A percentile compares a stretch with the other conserved stretches of the same genome.
These are phyloP conservation scores for Phyllotis vaccarum DNA, from an alignment of 2,797 vertebrate genomes.

Conservation along the genomic window DNA sequence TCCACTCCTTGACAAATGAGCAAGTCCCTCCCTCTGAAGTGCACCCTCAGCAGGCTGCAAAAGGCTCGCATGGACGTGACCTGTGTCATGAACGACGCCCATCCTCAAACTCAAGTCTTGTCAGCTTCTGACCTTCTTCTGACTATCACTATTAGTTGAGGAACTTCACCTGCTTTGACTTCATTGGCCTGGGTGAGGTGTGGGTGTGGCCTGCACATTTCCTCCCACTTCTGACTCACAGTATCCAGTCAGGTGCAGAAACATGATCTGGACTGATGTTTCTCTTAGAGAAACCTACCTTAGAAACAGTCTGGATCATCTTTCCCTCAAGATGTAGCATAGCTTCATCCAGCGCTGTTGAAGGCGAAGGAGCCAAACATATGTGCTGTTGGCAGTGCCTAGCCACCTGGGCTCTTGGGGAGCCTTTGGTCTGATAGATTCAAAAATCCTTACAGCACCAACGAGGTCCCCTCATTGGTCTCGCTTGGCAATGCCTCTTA, in stretches of 20 bases:
- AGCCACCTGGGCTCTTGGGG: neutral
- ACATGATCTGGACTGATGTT: neutral
- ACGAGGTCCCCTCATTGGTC: fast-evolving
- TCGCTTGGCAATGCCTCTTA: neutral
- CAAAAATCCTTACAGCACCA: neutral
- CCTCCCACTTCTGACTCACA: neutral
- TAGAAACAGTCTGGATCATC: neutral
- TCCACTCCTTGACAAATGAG: neutral
- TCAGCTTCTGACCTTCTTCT: neutral
- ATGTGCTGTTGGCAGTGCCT: neutral
- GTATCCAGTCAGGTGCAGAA: neutral
- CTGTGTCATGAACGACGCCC: neutral
- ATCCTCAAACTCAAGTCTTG: neutral
- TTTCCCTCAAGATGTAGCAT: neutral
- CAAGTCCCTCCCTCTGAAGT: neutral
- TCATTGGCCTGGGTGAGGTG: neutral
- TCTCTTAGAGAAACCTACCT: neutral
- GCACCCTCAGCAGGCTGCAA: neutral
- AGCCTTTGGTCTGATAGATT: neutral
- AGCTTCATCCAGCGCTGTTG: neutral
- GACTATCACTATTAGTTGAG: neutral
- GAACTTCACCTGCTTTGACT: neutral
- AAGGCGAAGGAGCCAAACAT: neutral
- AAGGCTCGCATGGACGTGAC: neutral
- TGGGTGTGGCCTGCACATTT: neutral